A percentile compares a stretch with the other conserved stretches of the same genome.
Conservation (phyloP, 2,888 invertebrate genomes). For the Parnassius smintheus region DNA sequence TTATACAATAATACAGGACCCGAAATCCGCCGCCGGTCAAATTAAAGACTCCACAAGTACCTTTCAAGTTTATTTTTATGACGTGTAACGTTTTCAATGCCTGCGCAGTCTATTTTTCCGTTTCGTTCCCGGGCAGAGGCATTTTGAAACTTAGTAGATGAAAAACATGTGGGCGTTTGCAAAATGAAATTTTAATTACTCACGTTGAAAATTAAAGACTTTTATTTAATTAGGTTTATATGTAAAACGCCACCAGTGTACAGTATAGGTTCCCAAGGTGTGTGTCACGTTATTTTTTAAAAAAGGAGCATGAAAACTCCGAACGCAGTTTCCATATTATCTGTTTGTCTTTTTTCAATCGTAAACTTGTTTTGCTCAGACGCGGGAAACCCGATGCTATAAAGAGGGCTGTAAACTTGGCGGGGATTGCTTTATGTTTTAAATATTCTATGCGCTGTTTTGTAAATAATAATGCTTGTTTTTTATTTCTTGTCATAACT, state of each 20-base stretch:
- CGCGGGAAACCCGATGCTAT: not conserved
- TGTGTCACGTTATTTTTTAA: not conserved
- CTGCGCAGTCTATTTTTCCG: too few species aligned
- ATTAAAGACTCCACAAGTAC: too few species aligned
- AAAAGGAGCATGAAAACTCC: not conserved
- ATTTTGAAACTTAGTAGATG: too few species aligned
- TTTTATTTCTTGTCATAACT: conserved; percentile 7
- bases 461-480: conserved; percentile 11
- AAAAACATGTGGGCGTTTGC: too few species aligned
- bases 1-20: too few species aligned
- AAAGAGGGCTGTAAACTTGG: not conserved
- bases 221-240: too few species aligned
- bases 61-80: too few species aligned
- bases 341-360: not conserved
- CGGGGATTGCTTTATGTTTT: not conserved
- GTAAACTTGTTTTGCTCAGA: conserved; percentile 1
- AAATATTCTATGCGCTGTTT: conserved; percentile 16
- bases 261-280: not conserved
- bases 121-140: too few species aligned
- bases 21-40: too few species aligned
- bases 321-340: not conserved
- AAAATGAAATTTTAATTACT: too few species aligned
- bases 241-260: not conserved
- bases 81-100: too few species aligned
- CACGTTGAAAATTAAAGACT: too few species aligned